phyloP scores from a whole-genome alignment of 2,888 invertebrate genomes.

The Sminthurides aquaticus region DNA sequence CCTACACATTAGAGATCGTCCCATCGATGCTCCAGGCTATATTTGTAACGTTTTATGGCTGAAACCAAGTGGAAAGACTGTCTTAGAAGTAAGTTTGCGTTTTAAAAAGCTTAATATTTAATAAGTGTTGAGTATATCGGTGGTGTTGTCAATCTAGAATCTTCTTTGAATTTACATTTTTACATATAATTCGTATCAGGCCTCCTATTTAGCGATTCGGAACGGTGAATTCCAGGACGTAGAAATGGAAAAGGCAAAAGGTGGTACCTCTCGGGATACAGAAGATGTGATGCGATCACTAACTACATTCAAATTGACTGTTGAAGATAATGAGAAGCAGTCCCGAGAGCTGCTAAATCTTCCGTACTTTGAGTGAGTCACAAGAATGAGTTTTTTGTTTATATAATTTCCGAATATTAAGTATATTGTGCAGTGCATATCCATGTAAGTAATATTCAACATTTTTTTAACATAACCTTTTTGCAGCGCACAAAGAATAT shows the following conservation, averaged over 20 bases:
- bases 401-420: no score
- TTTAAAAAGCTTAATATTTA: not conserved
- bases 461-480: not conserved
- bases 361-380: constrained; percentile 53
- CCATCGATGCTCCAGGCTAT: constrained; percentile 6
- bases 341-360: constrained; percentile 56
- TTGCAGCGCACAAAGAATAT: constrained; percentile 38
- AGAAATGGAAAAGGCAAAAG: constrained; percentile 7
- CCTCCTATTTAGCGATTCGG: constrained; percentile 26
- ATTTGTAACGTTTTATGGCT: constrained; percentile 18
- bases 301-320: constrained; percentile 59
- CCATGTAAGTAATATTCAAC: no score
- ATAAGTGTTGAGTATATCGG: no score
- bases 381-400: no score
- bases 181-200: no score
- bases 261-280: not conserved
- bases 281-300: constrained; percentile 45
- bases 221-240: constrained; percentile 26
- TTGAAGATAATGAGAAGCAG: constrained; percentile 57
- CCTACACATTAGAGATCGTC: constrained; percentile 11
- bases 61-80: constrained; percentile 25
- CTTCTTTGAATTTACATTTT: no score
- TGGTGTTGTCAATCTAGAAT: not conserved
- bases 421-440: no score
- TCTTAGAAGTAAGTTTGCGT: constrained; percentile 14